Evolutionary conservation across 2,113 vertebrate genomes (phyloP).

Genomic region (Clarias gariepinus): DNA sequence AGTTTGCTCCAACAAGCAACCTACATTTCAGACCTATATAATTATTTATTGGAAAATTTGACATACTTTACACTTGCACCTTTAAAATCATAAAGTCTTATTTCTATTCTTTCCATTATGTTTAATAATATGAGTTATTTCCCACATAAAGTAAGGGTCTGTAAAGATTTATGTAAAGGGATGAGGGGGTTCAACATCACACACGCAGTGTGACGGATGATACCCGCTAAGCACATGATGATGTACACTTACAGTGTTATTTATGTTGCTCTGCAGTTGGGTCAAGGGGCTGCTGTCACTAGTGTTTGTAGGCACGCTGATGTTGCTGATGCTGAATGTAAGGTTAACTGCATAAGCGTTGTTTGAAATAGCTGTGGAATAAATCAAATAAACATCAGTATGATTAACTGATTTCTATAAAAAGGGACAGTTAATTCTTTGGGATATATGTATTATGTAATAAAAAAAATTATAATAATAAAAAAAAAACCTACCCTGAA

Average conservation of each 20-base stretch:
- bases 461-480: background rate
- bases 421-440: background rate
- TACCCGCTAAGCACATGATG: background rate
- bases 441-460: background rate
- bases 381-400: too few relatives aligned
- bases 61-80: background rate
- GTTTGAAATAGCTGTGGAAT: background rate
- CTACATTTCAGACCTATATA: background rate
- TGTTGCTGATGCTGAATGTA: background rate
- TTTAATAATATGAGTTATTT: background rate
- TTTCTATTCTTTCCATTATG: background rate
- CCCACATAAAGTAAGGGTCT: background rate
- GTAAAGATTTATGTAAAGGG: background rate
- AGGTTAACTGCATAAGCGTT: background rate
- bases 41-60: background rate
- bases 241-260: background rate
- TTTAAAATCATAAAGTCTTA: background rate
- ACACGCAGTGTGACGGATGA: too few relatives aligned
- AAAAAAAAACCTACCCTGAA: constrained; percentile 28
- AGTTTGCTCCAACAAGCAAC: background rate
- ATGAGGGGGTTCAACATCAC: background rate
- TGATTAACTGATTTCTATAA: background rate
- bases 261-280: too few relatives aligned
- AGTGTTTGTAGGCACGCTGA: too few relatives aligned
- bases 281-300: too few relatives aligned